A percentile compares a stretch with the other conserved stretches of the same genome.
These are phyloP conservation scores for Mechanitis mazaeus DNA, from an alignment of 2,888 invertebrate genomes.

Conservation along the genomic window DNA sequence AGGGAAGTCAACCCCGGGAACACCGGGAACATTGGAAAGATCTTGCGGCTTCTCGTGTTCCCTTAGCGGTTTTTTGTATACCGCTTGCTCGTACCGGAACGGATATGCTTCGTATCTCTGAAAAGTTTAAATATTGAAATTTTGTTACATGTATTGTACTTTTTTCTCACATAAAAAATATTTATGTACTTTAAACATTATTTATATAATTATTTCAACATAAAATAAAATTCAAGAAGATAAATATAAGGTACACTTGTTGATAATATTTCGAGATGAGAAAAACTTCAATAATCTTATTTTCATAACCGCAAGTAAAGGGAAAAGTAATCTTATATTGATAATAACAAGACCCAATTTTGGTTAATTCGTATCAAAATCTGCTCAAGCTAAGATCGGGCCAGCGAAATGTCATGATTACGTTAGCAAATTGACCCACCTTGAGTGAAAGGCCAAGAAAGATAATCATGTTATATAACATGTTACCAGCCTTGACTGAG, in stretches of 20 bases:
- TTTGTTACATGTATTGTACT: too few species aligned
- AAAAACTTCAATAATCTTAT: too few species aligned
- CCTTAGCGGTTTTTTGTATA: slow-evolving; percentile 61
- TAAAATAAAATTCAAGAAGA: too few species aligned
- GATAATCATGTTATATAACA: slow-evolving; percentile 29
- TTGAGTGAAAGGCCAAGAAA: slow-evolving; percentile 32
- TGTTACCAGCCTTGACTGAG: slow-evolving; percentile 34
- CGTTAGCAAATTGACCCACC: slow-evolving; percentile 30
- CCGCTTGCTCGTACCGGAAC: slow-evolving; percentile 52
- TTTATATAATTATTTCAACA: too few species aligned
- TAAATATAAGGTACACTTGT: too few species aligned
- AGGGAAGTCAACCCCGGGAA: slow-evolving; percentile 88
- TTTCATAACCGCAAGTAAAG: not conserved
- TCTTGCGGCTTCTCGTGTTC: slow-evolving; percentile 83
- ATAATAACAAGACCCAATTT: slow-evolving; percentile 9
- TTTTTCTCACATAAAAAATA: too few species aligned
- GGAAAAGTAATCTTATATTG: slow-evolving; percentile 8
- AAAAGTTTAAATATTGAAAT: slow-evolving; percentile 18
- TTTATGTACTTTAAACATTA: too few species aligned
- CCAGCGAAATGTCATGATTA: slow-evolving; percentile 32
- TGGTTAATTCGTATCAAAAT: not conserved
- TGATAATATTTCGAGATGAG: too few species aligned
- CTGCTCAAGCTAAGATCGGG: slow-evolving; percentile 12
- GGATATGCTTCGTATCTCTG: slow-evolving; percentile 61
- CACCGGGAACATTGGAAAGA: slow-evolving; percentile 87